Base-by-base conservation (phyloP, 2,797 vertebrate genomes). In the Chelonia mydas region DNA sequence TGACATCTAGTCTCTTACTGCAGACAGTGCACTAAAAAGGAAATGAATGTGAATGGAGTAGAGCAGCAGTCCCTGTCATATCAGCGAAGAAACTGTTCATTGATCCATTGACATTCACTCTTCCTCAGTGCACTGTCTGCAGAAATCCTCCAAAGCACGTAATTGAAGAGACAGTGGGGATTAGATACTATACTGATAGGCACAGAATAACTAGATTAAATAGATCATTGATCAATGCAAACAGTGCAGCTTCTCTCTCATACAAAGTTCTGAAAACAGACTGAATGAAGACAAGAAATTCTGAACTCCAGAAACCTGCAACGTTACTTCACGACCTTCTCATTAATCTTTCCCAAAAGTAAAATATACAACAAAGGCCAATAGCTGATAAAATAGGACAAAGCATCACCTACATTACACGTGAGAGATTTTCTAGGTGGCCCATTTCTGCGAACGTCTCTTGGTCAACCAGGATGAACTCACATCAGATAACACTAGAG, bases 41-140 rank as follows among this genome's bases (percentile, higher is more conserved):
- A 80, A 92, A 84, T 76, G 47, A 68, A 88, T 85, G n/a, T 51
- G 77, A 88, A 84, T 49, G 86, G 88, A 81, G 50, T 41, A 19
- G 23, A 53, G 27, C 47, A 49, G 61, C 47, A 61, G 47, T n/a
- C 51, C 3, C 16, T 84, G 80, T 84, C 45, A 53, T 53, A 92
- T 72, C 54, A 28, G 82, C 59, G 54, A 83, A 47, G 82, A 81
- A 79, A 86, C 81, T 53, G 86, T 50, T 84, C 80, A 88, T 85
- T 92, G 91, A 92, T 88, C 91, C 31, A 33, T 68, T 47, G 49
- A 2, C 49, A 41, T 81, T 92, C 0, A 0, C 2, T 88, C 51
- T 77, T 80, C 88, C 87, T 33, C 53, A 49, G 25, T 0, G 3
- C 50, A 5, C 31, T 3, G 31, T 7, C 51, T 8, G 11, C 57